Conservation (phyloP, 2,113 vertebrate species). For the Emydura subglobosa region DNA sequence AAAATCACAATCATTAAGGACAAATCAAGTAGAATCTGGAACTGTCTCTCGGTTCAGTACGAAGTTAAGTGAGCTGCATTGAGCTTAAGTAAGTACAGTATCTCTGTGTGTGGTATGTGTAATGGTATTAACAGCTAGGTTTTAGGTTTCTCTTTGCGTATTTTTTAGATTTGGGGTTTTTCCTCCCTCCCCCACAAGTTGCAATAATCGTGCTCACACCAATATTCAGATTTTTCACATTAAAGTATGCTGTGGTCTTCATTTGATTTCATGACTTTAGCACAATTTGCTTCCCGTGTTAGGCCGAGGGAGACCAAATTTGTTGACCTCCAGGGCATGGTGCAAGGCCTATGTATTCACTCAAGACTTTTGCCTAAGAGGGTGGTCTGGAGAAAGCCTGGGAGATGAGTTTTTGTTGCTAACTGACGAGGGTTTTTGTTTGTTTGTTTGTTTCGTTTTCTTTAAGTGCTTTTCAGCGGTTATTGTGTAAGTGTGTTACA, state of each 20-base stretch:
- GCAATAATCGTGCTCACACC: background rate
- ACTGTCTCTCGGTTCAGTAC: background rate
- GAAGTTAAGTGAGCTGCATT: rapidly evolving
- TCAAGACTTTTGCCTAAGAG: background rate
- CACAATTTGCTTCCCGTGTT: background rate
- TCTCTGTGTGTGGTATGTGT: background rate
- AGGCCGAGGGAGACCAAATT: background rate
- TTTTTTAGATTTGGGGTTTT: background rate
- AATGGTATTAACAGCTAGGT: rapidly evolving
- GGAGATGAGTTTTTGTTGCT: background rate
- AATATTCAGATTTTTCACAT: background rate
- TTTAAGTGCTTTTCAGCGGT: background rate
- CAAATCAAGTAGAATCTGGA: too few species aligned
- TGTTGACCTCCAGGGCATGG: background rate
- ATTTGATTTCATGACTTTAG: rapidly evolving
- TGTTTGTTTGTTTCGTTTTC: background rate
- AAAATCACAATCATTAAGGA: rapidly evolving
- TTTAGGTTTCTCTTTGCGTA: background rate
- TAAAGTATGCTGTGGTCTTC: background rate
- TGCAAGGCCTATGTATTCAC: background rate
- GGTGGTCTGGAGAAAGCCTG: background rate
- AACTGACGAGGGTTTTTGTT: background rate
- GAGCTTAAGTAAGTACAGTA: background rate
- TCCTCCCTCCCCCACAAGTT: background rate
- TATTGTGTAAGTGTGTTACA: rapidly evolving